phyloP scores from a whole-genome alignment of 2,797 vertebrate species.

The Enoplosus armatus region DNA sequence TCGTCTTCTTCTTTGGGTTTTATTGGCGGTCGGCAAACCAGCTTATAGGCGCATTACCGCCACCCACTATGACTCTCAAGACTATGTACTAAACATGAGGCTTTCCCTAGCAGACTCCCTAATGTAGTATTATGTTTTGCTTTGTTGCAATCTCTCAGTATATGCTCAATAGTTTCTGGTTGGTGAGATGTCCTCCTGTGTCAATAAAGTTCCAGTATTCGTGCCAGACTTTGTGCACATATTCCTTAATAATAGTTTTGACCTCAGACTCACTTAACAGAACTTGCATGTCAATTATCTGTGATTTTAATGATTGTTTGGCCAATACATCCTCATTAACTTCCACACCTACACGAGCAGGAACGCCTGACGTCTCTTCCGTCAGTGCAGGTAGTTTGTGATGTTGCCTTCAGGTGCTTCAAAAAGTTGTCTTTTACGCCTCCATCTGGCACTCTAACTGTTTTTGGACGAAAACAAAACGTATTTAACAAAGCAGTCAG shows the following conservation, averaged over 20 bases:
- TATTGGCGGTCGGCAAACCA: not conserved
- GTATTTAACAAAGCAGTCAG: not conserved
- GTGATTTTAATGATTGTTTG: not conserved
- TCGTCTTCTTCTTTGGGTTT: not conserved
- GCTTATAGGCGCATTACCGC: not conserved
- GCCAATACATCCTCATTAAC: not conserved
- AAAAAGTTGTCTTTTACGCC: not conserved
- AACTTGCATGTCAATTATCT: not conserved
- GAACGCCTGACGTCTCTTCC: slow-evolving; percentile 48
- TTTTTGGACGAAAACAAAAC: not conserved
- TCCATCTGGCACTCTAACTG: not conserved
- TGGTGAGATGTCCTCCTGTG: too few relatives aligned
- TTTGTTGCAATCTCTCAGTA: not conserved
- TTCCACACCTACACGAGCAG: not conserved
- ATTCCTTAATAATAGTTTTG: not conserved
- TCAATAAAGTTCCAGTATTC: too few relatives aligned
- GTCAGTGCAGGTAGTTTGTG: fast-evolving
- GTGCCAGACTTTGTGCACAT: too few relatives aligned
- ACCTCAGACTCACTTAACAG: not conserved
- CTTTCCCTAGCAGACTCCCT: not conserved
- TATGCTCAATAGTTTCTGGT: too few relatives aligned
- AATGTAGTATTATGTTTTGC: not conserved
- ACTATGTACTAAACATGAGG: too few relatives aligned
- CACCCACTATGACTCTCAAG: not conserved
- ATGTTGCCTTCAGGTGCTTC: slow-evolving; percentile 4